Conservation (phyloP, 2,888 invertebrate genomes). For the Tenthredo livida region DNA sequence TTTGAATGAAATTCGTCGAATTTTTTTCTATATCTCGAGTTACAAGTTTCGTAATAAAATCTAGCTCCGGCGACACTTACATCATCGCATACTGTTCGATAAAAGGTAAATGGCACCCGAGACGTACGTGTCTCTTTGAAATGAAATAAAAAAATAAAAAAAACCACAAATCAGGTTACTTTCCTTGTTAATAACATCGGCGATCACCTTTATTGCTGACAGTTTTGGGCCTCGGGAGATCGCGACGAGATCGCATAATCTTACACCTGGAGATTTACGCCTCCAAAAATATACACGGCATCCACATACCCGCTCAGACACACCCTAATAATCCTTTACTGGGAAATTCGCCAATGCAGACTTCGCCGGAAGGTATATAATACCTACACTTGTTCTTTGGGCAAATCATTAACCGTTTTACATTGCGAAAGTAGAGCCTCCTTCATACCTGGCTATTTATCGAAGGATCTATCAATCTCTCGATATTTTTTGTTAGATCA, state of each 20-base stretch:
- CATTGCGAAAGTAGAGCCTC: neutral
- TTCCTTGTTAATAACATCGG: slow-evolving; percentile 3
- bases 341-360: neutral
- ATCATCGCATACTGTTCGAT: neutral
- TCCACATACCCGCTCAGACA: neutral
- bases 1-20: neutral
- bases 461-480: neutral
- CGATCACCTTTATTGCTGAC: slow-evolving; percentile 12
- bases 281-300: neutral
- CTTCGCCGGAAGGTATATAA: neutral
- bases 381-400: neutral
- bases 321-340: slow-evolving; percentile 21
- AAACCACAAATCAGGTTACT: slow-evolving; percentile 10
- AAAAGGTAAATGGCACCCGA: neutral
- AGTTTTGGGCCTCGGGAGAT: slow-evolving; percentile 17
- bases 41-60: slow-evolving; percentile 6
- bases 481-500: neutral
- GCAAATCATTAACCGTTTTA: slow-evolving; percentile 14
- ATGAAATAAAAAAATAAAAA: neutral
- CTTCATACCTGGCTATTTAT: neutral
- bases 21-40: neutral
- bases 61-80: neutral
- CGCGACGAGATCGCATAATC: slow-evolving; percentile 2
- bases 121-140: neutral
- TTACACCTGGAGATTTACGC: slow-evolving; percentile 5